Percentiles rank a stretch among this genome's conserved stretches.
Conservation (phyloP, 1,140 invertebrate genomes). For the Diachasmimorpha longicaudata region DNA sequence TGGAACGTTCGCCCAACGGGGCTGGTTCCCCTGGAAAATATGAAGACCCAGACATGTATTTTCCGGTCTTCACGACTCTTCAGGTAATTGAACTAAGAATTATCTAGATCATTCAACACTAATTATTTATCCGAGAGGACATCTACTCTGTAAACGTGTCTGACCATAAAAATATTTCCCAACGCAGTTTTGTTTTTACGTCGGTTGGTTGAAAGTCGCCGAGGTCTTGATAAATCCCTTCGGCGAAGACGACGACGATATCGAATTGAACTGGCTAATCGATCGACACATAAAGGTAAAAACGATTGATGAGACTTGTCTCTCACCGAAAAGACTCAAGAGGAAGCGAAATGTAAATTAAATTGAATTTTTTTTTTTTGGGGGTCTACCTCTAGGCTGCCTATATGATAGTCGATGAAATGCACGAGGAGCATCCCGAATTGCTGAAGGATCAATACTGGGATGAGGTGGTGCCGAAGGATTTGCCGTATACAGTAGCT, state of each 20-base stretch:
- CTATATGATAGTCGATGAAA: conserved; percentile 90
- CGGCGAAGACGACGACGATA: conserved; percentile 94
- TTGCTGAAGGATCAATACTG: conserved; percentile 88
- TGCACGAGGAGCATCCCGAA: conserved; percentile 89
- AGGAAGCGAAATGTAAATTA: neutral
- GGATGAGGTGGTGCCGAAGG: conserved; percentile 88
- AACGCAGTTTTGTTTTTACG: conserved; percentile 91
- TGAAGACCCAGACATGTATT: conserved; percentile 85
- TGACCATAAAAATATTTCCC: neutral
- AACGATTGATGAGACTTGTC: neutral
- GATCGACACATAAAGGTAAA: conserved; percentile 87
- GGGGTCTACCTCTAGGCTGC: conserved; percentile 68
- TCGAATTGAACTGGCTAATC: conserved; percentile 89
- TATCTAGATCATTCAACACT: neutral
- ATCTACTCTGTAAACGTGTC: too few species aligned
- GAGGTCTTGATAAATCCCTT: conserved; percentile 92
- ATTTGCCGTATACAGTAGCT: conserved; percentile 84
- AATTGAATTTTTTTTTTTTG: conserved; percentile 31
- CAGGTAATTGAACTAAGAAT: conserved; percentile 68
- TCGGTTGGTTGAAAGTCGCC: conserved; percentile 95
- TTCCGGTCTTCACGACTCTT: conserved; percentile 90
- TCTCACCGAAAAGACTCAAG: conserved; percentile 3
- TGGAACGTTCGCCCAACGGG: conserved; percentile 56
- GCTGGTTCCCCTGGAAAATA: conserved; percentile 65
- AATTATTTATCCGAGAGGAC: too few species aligned